A percentile compares a stretch with the other conserved stretches of the same genome.
Conservation (phyloP, 1,140 invertebrate genomes). For the Bacillus rossius region DNA sequence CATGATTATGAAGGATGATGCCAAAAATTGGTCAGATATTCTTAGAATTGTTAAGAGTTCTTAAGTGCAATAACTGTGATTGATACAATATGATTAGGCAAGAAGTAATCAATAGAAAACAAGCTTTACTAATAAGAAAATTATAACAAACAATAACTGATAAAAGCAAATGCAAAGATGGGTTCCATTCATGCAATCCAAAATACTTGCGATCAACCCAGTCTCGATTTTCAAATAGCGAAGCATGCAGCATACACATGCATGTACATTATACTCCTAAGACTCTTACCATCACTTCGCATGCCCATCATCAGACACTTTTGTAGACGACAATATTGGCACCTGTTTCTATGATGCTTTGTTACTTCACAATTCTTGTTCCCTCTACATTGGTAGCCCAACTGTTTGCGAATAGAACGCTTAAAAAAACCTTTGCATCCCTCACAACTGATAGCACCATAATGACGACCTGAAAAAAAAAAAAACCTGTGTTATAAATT, state of each 20-base stretch:
- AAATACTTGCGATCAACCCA: too few species aligned
- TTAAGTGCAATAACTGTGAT: too few species aligned
- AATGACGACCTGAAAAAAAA: conserved; percentile 67
- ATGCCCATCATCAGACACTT: conserved; percentile 96
- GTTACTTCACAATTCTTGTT: conserved; percentile 95
- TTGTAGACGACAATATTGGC: conserved; percentile 95
- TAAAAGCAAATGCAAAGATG: too few species aligned
- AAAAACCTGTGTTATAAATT: too few species aligned
- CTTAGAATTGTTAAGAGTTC: too few species aligned
- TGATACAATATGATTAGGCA: too few species aligned
- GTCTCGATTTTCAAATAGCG: conserved; percentile 14
- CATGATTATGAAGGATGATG: too few species aligned
- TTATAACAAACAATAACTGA: too few species aligned
- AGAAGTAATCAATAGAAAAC: too few species aligned
- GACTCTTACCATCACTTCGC: conserved; percentile 94
- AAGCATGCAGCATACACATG: background rate
- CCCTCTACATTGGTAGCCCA: conserved; percentile 93
- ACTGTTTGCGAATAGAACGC: conserved; percentile 86
- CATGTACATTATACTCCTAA: background rate
- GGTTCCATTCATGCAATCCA: too few species aligned
- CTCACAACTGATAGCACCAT: conserved; percentile 91
- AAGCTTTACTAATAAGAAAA: too few species aligned
- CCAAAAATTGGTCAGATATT: too few species aligned
- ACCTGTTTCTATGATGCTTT: conserved; percentile 94
- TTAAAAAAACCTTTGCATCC: conserved; percentile 93